A percentile compares a stretch with the other conserved stretches of the same genome.
These are phyloP conservation scores for Stratiomys singularior DNA, from an alignment of 2,888 invertebrate species.

Conservation along the genomic window DNA sequence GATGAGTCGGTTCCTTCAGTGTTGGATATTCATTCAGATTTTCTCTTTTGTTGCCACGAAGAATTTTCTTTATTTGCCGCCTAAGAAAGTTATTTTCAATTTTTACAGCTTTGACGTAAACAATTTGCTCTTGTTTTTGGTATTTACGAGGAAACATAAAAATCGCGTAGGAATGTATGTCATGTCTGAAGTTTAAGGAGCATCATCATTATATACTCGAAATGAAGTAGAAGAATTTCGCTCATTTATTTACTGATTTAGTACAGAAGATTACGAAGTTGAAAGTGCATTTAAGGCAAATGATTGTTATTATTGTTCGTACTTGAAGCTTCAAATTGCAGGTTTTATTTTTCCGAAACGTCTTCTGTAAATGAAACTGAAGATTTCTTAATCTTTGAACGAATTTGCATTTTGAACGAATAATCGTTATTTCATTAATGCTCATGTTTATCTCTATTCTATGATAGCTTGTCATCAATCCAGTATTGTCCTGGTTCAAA, in stretches of 20 bases:
- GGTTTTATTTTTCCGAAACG: not conserved
- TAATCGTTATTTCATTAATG: too few species aligned
- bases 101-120: slow-evolving; percentile 43
- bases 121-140: slow-evolving; percentile 35
- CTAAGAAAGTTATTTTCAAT: slow-evolving; percentile 36
- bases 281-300: slow-evolving; percentile 10
- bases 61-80: slow-evolving; percentile 13
- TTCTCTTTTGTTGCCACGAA: not conserved
- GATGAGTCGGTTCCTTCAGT: not conserved
- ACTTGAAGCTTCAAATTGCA: too few species aligned
- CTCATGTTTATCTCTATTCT: too few species aligned
- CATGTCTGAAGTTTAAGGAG: slow-evolving; percentile 10
- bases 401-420: too few species aligned
- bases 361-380: too few species aligned
- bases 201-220: slow-evolving; percentile 40
- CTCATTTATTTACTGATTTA: slow-evolving; percentile 40
- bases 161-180: slow-evolving; percentile 15
- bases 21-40: not conserved
- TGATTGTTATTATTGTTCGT: slow-evolving; percentile 19
- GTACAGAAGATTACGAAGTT: slow-evolving; percentile 22
- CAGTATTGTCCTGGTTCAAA: too few species aligned
- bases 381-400: too few species aligned
- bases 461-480: too few species aligned
- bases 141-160: slow-evolving; percentile 42
- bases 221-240: slow-evolving; percentile 43